Base-by-base conservation (phyloP, 2,797 vertebrate species). In the Pseudochromis fuscus region DNA sequence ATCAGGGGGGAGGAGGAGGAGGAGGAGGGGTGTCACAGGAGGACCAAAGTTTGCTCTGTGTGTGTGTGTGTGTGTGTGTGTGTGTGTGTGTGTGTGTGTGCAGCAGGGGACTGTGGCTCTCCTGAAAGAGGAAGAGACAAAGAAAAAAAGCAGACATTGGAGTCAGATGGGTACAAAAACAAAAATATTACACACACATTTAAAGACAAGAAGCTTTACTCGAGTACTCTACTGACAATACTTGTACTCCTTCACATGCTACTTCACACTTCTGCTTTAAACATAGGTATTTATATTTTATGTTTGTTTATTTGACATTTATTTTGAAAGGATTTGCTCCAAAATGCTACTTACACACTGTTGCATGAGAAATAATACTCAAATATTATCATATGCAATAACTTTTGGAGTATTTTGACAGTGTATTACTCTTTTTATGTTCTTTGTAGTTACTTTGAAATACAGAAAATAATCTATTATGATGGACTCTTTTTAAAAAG, bases 71-170 rank as follows among this genome's bases (percentile, higher is more conserved):
- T 64, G 19, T 72, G 45, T 67, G 53, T 75, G 50, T 73, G 67
- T 61, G 11, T 74, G 46, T 46, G 56, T 51, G 60, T 64, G 27
- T 52, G 40, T 72, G 37, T 46, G 38, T 59, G 50, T 44, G 56
- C 66, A 61, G 59, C 67, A 51, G 21, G 68, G 72, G 57, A 53
- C 42, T 12, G 69, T 57, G 49, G 53, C 35, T 71, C 70, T 85
- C 84, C 89, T 90, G 71, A 55, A 89, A 87, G 70, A 80, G 42
- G 67, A 78, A 77, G 63, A 76, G 61, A 86, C 53, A 87, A 74
- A 90, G 52, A 75, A 31, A 81, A 35, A 67, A 67, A 56, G 28
- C 38, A 59, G 19, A 75, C 55, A 72, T 84, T 67, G 77, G 61
- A 80, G 61, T 79, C 53, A 70, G 35, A 79, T 38, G 52, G 8